Evolutionary conservation across 2,797 vertebrate genomes (phyloP).

Genomic region (Acanthurus leucopareius): DNA sequence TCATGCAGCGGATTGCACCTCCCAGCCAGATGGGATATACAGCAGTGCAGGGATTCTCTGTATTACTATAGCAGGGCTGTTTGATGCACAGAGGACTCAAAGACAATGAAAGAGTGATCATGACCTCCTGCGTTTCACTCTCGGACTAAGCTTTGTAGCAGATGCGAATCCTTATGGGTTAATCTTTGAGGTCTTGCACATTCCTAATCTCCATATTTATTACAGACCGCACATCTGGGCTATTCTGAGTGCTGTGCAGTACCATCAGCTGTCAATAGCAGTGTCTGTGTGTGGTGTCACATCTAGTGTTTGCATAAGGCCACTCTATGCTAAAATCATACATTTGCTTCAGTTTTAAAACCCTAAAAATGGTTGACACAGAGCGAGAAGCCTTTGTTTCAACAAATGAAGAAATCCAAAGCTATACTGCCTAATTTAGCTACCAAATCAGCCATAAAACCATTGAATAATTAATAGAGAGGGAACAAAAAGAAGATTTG

Average conservation of each 20-base stretch:
- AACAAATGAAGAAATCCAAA: slow-evolving; percentile 5
- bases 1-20: slow-evolving; percentile 38
- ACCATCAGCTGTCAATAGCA: neutral
- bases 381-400: neutral
- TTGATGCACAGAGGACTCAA: slow-evolving; percentile 5
- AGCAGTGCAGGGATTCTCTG: slow-evolving; percentile 28
- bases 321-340: slow-evolving; percentile 3
- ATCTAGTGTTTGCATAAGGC: neutral
- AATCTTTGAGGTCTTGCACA: slow-evolving; percentile 59
- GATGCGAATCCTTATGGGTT: slow-evolving; percentile 60
- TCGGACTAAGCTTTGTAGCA: slow-evolving; percentile 50
- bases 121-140: slow-evolving; percentile 32
- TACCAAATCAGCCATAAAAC: slow-evolving; percentile 34
- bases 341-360: slow-evolving; percentile 10
- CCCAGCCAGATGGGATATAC: slow-evolving; percentile 55
- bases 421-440: slow-evolving; percentile 31
- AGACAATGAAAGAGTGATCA: slow-evolving; percentile 6
- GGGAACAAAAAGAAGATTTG: slow-evolving; percentile 38
- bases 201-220: slow-evolving; percentile 59
- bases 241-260: neutral
- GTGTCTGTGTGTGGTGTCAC: neutral
- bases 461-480: slow-evolving; percentile 29
- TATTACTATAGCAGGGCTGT: neutral
- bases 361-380: slow-evolving; percentile 7
- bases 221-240: slow-evolving; percentile 57